Conservation (phyloP, 2,888 invertebrate species). For the Iphiclides podalirius region DNA sequence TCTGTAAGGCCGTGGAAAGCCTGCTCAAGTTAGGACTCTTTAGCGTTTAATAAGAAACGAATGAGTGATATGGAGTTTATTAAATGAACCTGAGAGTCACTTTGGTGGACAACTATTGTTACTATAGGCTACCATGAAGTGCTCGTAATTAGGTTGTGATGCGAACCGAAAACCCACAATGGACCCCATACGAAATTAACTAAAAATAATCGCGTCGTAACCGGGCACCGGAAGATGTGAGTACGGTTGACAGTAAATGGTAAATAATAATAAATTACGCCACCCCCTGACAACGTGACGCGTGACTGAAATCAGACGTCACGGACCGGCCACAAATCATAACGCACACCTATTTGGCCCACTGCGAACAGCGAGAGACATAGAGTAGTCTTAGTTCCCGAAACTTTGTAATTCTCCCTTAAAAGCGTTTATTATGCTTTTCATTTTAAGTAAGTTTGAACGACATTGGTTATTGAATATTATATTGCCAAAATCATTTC, state of each 20-base stretch:
- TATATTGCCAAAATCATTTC: no score
- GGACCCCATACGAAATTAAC: slow-evolving; percentile 25
- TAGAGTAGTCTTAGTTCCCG: slow-evolving; percentile 28
- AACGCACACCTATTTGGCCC: slow-evolving; percentile 43
- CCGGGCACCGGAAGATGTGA: slow-evolving; percentile 35
- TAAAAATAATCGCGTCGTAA: slow-evolving; percentile 41
- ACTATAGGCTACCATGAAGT: no score
- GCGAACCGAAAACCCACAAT: slow-evolving; percentile 7
- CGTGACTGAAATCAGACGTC: slow-evolving; percentile 71
- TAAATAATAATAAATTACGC: slow-evolving; percentile 66
- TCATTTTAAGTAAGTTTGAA: no score
- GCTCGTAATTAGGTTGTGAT: background rate
- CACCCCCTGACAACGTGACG: slow-evolving; percentile 58
- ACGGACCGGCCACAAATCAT: slow-evolving; percentile 64
- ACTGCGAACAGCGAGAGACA: slow-evolving; percentile 31
- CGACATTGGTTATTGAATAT: no score
- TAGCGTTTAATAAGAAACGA: no score
- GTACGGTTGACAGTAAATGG: slow-evolving; percentile 34
- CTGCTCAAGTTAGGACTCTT: no score
- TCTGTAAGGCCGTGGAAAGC: no score
- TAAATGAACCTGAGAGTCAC: no score
- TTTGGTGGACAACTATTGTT: no score
- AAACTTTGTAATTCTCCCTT: no score
- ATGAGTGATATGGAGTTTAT: no score
- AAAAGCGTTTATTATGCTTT: no score